phyloP scores from a whole-genome alignment of 2,797 vertebrate species.

The Gallinago solitaria region DNA sequence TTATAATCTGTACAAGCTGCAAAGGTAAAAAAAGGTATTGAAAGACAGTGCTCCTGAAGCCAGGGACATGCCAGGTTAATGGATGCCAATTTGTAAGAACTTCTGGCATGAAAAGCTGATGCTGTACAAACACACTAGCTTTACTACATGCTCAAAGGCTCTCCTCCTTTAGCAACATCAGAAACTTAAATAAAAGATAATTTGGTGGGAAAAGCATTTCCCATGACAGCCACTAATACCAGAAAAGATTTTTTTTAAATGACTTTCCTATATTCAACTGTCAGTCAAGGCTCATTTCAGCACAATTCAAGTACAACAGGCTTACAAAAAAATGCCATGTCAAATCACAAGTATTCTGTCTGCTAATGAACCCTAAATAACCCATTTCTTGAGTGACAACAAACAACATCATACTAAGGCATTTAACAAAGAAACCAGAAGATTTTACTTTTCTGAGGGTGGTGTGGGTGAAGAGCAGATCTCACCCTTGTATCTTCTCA shows the following conservation, averaged over 20 bases:
- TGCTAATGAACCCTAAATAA: conserved; percentile 18
- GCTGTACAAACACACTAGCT: not conserved
- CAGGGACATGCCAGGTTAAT: not conserved
- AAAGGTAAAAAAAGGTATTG: not conserved
- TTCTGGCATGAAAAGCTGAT: not conserved
- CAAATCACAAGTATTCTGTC: conserved; percentile 13
- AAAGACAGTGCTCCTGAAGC: not conserved
- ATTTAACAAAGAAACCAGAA: not conserved
- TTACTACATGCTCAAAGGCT: not conserved
- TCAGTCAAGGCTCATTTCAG: conserved; percentile 55
- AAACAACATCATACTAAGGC: not conserved
- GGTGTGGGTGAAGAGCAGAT: not conserved
- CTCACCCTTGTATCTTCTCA: not conserved
- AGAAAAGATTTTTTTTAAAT: not conserved
- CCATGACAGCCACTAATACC: conserved; percentile 65
- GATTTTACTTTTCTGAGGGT: not conserved
- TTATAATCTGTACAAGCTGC: conserved; percentile 96
- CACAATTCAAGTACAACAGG: conserved; percentile 24
- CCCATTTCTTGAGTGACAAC: conserved; percentile 39
- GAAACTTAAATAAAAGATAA: conserved; percentile 23
- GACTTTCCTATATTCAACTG: conserved; percentile 48
- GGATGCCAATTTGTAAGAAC: not conserved
- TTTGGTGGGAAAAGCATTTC: conserved; percentile 50
- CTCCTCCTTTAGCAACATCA: conserved; percentile 53
- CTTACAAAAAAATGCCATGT: conserved; percentile 34